Conservation (phyloP, 2,888 invertebrate genomes). For the Callosobruchus maculatus region DNA sequence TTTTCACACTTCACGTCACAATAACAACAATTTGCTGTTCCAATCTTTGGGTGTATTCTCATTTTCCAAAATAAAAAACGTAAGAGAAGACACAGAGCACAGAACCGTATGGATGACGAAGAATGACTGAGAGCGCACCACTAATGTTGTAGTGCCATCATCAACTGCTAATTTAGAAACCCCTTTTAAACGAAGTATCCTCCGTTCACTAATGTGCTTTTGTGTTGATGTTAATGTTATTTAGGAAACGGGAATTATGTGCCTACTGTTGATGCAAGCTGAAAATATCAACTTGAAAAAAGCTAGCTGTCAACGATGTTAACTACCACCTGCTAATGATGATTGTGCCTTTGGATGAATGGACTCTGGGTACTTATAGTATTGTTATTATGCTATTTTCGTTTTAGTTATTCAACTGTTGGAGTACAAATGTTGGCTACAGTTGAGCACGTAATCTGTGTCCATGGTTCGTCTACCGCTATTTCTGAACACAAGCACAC, state of each 20-base stretch:
- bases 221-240: conserved; percentile 41
- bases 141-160: conserved; percentile 47
- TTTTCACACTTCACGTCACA: not conserved
- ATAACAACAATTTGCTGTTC: not conserved
- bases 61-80: not conserved
- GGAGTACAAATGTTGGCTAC: no score
- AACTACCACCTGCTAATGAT: not conserved
- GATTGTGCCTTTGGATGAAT: not conserved
- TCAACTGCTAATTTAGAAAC: conserved; percentile 51
- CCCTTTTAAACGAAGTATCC: conserved; percentile 49
- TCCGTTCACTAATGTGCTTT: conserved; percentile 48
- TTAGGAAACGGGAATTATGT: not conserved
- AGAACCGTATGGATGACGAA: conserved; percentile 38
- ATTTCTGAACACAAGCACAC: no score
- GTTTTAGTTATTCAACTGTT: not conserved
- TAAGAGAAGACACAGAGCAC: not conserved
- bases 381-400: not conserved
- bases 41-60: not conserved
- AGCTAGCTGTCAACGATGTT: not conserved
- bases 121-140: conserved; percentile 42
- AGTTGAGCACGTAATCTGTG: no score
- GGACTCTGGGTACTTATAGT: not conserved
- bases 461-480: no score
- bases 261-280: not conserved
- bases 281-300: not conserved